phyloP scores from a whole-genome alignment of 2,888 invertebrate species.

The Chorisops tibialis region DNA sequence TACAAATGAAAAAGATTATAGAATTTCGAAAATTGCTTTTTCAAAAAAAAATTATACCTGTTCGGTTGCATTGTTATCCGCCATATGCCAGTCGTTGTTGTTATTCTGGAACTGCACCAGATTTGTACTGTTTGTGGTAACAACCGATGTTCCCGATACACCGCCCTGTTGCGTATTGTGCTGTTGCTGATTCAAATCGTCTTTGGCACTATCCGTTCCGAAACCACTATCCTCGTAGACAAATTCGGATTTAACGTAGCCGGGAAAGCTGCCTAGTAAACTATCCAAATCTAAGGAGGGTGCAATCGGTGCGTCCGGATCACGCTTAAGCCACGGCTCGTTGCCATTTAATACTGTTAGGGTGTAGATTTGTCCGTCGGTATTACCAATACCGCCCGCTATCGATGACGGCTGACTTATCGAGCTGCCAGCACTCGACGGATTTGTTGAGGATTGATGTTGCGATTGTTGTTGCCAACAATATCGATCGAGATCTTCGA shows the following conservation, averaged over 20 bases:
- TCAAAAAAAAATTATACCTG: conserved; percentile 37
- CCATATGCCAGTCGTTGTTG: conserved; percentile 79
- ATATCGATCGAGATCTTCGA: conserved; percentile 82
- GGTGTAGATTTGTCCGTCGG: conserved; percentile 79
- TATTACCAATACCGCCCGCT: conserved; percentile 56
- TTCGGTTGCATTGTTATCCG: conserved; percentile 65
- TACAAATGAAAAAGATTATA: not conserved
- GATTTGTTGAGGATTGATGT: conserved; percentile 53
- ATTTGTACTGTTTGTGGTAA: conserved; percentile 50
- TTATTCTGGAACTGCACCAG: conserved; percentile 62
- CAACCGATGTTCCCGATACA: conserved; percentile 41
- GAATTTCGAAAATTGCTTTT: not conserved
- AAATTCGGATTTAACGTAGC: conserved; percentile 70
- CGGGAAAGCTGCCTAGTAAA: conserved; percentile 69
- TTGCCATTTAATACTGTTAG: conserved; percentile 80
- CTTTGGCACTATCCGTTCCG: conserved; percentile 64
- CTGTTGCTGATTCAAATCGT: conserved; percentile 46
- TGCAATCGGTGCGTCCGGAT: conserved; percentile 57
- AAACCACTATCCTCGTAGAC: conserved; percentile 76
- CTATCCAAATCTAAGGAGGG: conserved; percentile 72
- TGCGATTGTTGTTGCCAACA: conserved; percentile 67
- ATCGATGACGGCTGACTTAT: conserved; percentile 41
- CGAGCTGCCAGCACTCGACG: conserved; percentile 39
- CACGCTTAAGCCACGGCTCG: conserved; percentile 66
- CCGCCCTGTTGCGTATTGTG: conserved; percentile 34